A percentile compares a stretch with the other conserved stretches of the same genome.
phyloP scores from a whole-genome alignment of 2,113 vertebrate genomes.

The Numida meleagris region DNA sequence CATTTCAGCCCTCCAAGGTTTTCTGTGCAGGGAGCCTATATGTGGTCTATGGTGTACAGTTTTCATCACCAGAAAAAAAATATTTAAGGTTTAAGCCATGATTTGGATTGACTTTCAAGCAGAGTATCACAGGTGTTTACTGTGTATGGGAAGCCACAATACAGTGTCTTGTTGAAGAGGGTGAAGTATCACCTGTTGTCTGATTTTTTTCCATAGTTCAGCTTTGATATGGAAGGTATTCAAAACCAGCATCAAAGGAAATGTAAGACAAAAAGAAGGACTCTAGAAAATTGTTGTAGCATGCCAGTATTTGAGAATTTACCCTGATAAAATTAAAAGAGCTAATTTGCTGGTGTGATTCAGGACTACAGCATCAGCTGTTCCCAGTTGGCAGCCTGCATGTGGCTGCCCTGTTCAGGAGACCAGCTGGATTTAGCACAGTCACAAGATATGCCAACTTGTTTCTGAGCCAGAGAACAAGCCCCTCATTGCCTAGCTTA shows the following conservation, averaged over 20 bases:
- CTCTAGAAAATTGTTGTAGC: neutral
- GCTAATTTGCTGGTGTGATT: neutral
- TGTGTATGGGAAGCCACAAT: neutral
- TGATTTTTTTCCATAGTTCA: neutral
- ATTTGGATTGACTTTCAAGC: neutral
- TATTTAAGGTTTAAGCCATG: neutral
- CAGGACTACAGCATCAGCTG: neutral
- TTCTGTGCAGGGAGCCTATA: neutral
- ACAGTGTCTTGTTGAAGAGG: neutral
- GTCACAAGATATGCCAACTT: rapidly evolving
- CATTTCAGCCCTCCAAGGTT: neutral
- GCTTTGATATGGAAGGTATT: neutral
- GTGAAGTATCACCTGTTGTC: neutral
- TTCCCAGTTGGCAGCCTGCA: neutral
- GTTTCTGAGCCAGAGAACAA: neutral
- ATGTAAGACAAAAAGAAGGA: neutral
- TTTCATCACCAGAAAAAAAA: neutral
- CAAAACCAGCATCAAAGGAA: neutral
- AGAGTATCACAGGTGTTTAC: neutral
- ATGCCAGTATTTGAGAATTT: neutral
- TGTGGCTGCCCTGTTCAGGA: neutral
- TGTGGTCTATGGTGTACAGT: neutral
- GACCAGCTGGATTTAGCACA: neutral
- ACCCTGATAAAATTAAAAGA: neutral
- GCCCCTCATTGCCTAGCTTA: neutral